Conservation (phyloP, 2,113 vertebrate species). For the Malaclemys terrapin region DNA sequence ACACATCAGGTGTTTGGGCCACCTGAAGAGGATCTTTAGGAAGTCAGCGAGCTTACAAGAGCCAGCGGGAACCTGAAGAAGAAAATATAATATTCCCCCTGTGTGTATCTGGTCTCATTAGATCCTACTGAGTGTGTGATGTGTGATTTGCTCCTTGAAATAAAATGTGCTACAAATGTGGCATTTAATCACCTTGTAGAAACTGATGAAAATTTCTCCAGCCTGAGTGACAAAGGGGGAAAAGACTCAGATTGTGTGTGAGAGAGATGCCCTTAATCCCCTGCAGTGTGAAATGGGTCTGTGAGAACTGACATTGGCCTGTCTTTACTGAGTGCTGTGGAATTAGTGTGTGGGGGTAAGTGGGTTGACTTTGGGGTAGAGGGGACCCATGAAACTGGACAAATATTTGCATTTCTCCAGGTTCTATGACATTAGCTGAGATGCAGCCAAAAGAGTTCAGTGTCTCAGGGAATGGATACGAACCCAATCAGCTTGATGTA, state of each 20-base stretch:
- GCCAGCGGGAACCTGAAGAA: not conserved
- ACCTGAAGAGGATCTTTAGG: not conserved
- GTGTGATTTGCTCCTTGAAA: fast-evolving
- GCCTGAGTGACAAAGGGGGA: fast-evolving
- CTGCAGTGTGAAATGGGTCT: fast-evolving
- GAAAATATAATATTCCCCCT: not conserved
- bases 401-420: not conserved
- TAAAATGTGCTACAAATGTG: not conserved
- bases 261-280: not conserved
- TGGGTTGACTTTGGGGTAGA: not conserved
- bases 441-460: fast-evolving
- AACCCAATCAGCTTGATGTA: not conserved
- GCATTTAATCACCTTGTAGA: not conserved
- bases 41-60: fast-evolving
- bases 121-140: not conserved
- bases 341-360: fast-evolving
- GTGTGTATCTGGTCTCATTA: fast-evolving
- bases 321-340: fast-evolving
- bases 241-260: not conserved
- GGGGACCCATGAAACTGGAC: not conserved
- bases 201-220: not conserved
- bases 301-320: fast-evolving
- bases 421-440: not conserved
- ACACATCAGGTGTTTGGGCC: not conserved
- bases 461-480: not conserved